Evolutionary conservation across 2,797 vertebrate genomes (phyloP).

Genomic region (Coilia nasus): DNA sequence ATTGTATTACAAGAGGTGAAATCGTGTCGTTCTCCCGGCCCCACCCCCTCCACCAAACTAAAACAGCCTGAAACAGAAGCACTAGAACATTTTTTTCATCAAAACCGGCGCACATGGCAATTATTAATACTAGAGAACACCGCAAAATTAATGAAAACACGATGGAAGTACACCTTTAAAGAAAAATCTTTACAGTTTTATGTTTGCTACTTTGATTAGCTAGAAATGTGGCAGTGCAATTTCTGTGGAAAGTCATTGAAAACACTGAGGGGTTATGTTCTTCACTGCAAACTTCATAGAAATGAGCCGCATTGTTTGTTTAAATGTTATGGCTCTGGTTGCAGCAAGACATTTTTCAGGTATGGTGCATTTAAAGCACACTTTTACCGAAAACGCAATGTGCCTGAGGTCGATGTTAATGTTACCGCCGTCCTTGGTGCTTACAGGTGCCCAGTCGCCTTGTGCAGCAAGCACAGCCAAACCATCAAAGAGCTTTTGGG

Average conservation of each 20-base stretch:
- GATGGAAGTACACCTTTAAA: no score
- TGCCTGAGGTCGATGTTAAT: neutral
- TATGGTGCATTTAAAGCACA: constrained; percentile 32
- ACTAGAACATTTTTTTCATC: no score
- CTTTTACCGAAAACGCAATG: constrained; percentile 25
- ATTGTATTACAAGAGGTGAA: no score
- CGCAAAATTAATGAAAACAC: no score
- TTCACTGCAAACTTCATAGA: constrained; percentile 35
- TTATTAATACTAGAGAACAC: no score
- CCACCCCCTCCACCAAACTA: no score
- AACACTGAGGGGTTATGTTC: constrained; percentile 32
- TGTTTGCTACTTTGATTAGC: neutral
- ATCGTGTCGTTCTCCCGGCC: no score
- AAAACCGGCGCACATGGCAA: no score
- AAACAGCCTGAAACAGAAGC: no score
- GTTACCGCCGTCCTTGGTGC: neutral
- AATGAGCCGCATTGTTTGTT: no score
- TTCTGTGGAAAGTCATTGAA: constrained; percentile 27
- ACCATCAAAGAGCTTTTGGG: constrained; percentile 2
- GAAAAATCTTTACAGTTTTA: neutral
- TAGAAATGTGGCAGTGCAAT: constrained; percentile 27
- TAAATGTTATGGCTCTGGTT: constrained; percentile 28
- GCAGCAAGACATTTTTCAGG: constrained; percentile 28
- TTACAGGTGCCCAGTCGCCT: constrained; percentile 19
- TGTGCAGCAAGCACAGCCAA: no score